phyloP scores from a whole-genome alignment of 2,888 invertebrate species.

The Melinaea marsaeus region DNA sequence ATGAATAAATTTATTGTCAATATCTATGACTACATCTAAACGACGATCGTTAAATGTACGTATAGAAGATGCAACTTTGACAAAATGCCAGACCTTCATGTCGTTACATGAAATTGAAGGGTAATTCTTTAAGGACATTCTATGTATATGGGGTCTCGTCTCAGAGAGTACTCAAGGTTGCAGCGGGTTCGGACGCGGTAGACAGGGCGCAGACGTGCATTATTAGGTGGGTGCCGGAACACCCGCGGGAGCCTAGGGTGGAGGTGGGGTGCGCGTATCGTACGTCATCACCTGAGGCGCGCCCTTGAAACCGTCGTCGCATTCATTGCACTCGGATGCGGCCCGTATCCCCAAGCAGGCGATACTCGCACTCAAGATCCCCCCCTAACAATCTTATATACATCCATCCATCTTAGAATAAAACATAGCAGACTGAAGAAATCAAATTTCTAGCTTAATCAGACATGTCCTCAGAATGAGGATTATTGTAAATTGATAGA shows the following conservation, averaged over 20 bases:
- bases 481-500: too few relatives aligned
- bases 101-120: background rate
- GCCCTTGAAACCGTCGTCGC: slow-evolving; percentile 77
- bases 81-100: background rate
- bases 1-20: too few relatives aligned
- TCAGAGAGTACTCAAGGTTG: slow-evolving; percentile 70
- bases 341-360: slow-evolving; percentile 64
- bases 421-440: background rate
- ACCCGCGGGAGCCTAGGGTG: slow-evolving; percentile 63
- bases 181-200: slow-evolving; percentile 73
- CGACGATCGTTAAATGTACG: too few relatives aligned
- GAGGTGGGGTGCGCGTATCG: slow-evolving; percentile 59
- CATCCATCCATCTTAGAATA: slow-evolving; percentile 9
- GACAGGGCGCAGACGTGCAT: slow-evolving; percentile 78
- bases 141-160: slow-evolving; percentile 46
- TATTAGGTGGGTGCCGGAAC: slow-evolving; percentile 78
- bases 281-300: slow-evolving; percentile 78
- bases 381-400: slow-evolving; percentile 32
- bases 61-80: too few relatives aligned
- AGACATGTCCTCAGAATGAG: too few relatives aligned
- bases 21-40: too few relatives aligned
- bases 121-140: slow-evolving; percentile 16
- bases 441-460: background rate
- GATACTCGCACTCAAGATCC: slow-evolving; percentile 59
- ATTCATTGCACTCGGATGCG: slow-evolving; percentile 78